Conservation (phyloP, 2,888 invertebrate species). For the Hoplodrina blanda region DNA sequence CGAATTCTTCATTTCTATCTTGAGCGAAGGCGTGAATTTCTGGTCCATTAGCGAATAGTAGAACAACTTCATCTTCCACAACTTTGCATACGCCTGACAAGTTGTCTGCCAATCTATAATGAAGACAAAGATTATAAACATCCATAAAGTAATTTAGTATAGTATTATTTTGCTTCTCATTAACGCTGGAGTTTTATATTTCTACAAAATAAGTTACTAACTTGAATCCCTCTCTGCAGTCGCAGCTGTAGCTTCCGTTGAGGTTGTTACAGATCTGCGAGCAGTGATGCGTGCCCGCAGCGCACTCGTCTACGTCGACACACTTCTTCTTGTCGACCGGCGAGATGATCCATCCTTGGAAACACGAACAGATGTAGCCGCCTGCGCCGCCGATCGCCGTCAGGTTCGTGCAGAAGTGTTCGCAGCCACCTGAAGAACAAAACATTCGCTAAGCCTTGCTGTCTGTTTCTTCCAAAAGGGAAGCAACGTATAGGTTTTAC, state of each 20-base stretch:
- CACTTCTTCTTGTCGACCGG: slow-evolving; percentile 95
- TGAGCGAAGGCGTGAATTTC: slow-evolving; percentile 95
- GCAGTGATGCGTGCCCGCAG: slow-evolving; percentile 95
- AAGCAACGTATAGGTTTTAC: too few relatives aligned
- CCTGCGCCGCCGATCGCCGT: slow-evolving; percentile 80
- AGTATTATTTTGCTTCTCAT: not conserved
- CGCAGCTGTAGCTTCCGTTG: slow-evolving; percentile 97
- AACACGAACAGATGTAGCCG: slow-evolving; percentile 98
- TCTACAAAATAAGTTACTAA: slow-evolving; percentile 59
- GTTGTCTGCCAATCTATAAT: slow-evolving; percentile 92
- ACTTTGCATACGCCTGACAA: slow-evolving; percentile 96
- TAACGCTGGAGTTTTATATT: not conserved
- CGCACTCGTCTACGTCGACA: slow-evolving; percentile 97
- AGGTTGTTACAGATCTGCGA: slow-evolving; percentile 98
- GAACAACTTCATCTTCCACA: slow-evolving; percentile 91
- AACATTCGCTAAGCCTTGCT: not conserved
- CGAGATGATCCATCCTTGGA: slow-evolving; percentile 95
- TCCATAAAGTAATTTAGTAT: not conserved
- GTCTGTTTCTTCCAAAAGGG: too few relatives aligned
- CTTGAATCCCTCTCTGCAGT: slow-evolving; percentile 95
- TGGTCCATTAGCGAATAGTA: slow-evolving; percentile 95
- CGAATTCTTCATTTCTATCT: slow-evolving; percentile 92
- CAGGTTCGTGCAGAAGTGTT: slow-evolving; percentile 97
- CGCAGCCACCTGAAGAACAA: slow-evolving; percentile 94
- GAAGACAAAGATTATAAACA: not conserved